Percentiles rank a stretch among this genome's conserved stretches.
Conservation (phyloP, 2,113 vertebrate species). For the Forbesichthys agassizii region DNA sequence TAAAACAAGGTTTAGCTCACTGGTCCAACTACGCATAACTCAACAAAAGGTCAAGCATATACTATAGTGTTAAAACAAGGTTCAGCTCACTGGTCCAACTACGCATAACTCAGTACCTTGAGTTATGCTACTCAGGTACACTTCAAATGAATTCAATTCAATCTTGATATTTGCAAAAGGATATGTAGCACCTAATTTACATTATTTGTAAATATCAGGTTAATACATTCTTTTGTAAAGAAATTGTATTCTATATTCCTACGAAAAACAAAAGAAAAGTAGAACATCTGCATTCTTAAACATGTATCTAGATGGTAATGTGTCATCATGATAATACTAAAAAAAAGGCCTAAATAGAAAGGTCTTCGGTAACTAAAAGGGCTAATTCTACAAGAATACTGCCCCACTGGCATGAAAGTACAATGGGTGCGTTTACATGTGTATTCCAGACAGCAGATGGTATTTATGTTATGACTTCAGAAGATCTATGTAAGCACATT, state of each 20-base stretch:
- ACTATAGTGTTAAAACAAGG: neutral
- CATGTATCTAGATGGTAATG: neutral
- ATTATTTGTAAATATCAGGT: neutral
- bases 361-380: too few relatives aligned
- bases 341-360: neutral
- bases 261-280: neutral
- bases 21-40: too few relatives aligned
- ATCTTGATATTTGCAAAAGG: neutral
- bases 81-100: constrained; percentile 21
- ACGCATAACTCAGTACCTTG: neutral
- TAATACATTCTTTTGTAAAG: constrained; percentile 1
- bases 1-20: constrained; percentile 17
- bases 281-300: neutral
- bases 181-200: constrained; percentile 32
- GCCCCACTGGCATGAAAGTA: too few relatives aligned
- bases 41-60: constrained; percentile 1
- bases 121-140: too few relatives aligned
- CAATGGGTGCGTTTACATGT: too few relatives aligned
- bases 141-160: too few relatives aligned
- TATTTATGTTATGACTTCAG: too few relatives aligned
- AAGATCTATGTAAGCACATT: too few relatives aligned
- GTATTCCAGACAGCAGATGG: too few relatives aligned
- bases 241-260: constrained; percentile 8
- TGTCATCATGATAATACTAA: neutral
- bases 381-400: too few relatives aligned